Percentiles rank a stretch among this genome's conserved stretches.
Evolutionary conservation across 2,113 vertebrate species (phyloP).

Genomic region (Cinclus cinclus): DNA sequence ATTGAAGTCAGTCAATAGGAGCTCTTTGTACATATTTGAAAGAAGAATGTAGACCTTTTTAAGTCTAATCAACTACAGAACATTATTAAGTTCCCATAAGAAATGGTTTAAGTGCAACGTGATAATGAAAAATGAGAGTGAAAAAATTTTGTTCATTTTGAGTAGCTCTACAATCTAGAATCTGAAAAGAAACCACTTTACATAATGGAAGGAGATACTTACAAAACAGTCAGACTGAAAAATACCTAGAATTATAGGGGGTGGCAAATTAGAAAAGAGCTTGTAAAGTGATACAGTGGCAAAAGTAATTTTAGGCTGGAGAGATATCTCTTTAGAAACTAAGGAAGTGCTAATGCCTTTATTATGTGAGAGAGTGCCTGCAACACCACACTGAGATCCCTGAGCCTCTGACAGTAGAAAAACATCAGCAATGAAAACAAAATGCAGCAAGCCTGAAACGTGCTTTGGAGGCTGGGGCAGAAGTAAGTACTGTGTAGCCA

Average conservation of each 20-base stretch:
- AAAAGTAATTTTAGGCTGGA: slow-evolving; percentile 47
- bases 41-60: slow-evolving; percentile 36
- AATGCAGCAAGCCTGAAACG: background rate
- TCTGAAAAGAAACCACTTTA: slow-evolving; percentile 64
- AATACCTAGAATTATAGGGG: slow-evolving; percentile 42
- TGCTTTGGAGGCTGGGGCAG: background rate
- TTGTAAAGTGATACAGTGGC: background rate
- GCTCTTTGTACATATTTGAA: slow-evolving; percentile 31
- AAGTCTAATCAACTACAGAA: slow-evolving; percentile 51
- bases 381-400: background rate
- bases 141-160: slow-evolving; percentile 54
- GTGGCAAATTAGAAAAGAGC: slow-evolving; percentile 60
- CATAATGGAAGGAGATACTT: slow-evolving; percentile 55
- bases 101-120: slow-evolving; percentile 61
- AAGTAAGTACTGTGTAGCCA: background rate
- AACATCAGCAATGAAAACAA: background rate
- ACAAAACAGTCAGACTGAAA: slow-evolving; percentile 48
- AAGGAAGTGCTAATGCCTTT: slow-evolving; percentile 29
- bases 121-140: slow-evolving; percentile 49
- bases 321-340: background rate
- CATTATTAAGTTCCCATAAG: slow-evolving; percentile 56
- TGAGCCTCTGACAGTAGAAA: background rate
- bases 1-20: slow-evolving; percentile 49
- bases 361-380: slow-evolving; percentile 16
- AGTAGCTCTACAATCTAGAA: slow-evolving; percentile 57